Conservation (phyloP, 2,797 vertebrate species). For the Serranus cabrilla region DNA sequence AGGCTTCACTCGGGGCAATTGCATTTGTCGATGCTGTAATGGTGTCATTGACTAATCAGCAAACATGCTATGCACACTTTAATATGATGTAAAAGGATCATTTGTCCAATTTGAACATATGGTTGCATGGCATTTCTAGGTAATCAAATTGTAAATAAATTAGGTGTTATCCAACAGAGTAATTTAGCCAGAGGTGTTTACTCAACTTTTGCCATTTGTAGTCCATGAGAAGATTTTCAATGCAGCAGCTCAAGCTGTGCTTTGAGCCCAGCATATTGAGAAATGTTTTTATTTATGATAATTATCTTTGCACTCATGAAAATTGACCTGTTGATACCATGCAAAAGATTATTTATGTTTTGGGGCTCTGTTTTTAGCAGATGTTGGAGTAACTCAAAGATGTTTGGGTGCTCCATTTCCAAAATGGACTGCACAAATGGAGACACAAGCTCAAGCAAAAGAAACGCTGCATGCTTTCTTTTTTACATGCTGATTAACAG, state of each 20-base stretch:
- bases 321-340: neutral
- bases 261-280: slow-evolving; percentile 9
- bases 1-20: too few relatives aligned
- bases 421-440: neutral
- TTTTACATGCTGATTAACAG: too few relatives aligned
- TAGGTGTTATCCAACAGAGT: slow-evolving; percentile 12
- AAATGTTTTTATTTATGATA: neutral
- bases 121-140: slow-evolving; percentile 4
- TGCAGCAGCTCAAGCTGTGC: slow-evolving; percentile 2
- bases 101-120: slow-evolving; percentile 4
- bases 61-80: slow-evolving; percentile 11
- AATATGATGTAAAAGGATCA: slow-evolving; percentile 17
- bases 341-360: neutral
- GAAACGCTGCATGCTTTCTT: too few relatives aligned
- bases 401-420: neutral
- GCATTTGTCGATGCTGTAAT: neutral
- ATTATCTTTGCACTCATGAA: neutral
- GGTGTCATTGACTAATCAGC: neutral
- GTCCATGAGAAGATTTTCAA: slow-evolving; percentile 4
- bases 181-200: slow-evolving; percentile 23
- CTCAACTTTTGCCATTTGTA: slow-evolving; percentile 13
- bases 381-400: neutral
- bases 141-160: slow-evolving; percentile 16
- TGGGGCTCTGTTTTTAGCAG: neutral
- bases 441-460: too few relatives aligned